Conservation (phyloP, 2,797 vertebrate genomes). For the Squalus acanthias region DNA sequence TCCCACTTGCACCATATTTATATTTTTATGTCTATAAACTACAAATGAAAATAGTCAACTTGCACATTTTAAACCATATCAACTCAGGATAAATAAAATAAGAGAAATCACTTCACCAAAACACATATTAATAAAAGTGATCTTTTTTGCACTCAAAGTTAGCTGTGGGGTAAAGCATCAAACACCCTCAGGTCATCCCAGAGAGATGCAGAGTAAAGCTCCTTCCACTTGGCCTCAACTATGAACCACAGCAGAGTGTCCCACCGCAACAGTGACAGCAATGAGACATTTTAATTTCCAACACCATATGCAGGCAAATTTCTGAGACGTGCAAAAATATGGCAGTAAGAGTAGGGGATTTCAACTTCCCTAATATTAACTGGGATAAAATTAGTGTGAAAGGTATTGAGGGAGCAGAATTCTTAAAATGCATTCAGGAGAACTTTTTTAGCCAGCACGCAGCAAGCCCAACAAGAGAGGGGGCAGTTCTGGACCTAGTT, state of each 20-base stretch:
- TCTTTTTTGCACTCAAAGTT: neutral
- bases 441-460: too few relatives aligned
- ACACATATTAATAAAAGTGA: neutral
- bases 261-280: too few relatives aligned
- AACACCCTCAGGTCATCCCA: neutral
- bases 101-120: neutral
- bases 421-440: too few relatives aligned
- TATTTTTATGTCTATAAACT: neutral
- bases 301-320: too few relatives aligned
- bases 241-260: neutral
- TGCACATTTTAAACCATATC: neutral
- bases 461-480: too few relatives aligned
- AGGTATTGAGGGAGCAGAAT: too few relatives aligned
- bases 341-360: too few relatives aligned
- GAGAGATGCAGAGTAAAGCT: neutral
- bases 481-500: too few relatives aligned
- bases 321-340: too few relatives aligned
- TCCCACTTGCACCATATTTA: neutral
- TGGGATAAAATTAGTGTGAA: too few relatives aligned
- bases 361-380: too few relatives aligned
- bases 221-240: neutral
- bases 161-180: neutral
- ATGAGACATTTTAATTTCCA: too few relatives aligned
- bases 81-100: neutral
- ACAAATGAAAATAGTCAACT: neutral